A percentile compares a stretch with the other conserved stretches of the same genome.
Evolutionary conservation across 1,140 invertebrate genomes (phyloP).

Genomic region (Drosophila varians): DNA sequence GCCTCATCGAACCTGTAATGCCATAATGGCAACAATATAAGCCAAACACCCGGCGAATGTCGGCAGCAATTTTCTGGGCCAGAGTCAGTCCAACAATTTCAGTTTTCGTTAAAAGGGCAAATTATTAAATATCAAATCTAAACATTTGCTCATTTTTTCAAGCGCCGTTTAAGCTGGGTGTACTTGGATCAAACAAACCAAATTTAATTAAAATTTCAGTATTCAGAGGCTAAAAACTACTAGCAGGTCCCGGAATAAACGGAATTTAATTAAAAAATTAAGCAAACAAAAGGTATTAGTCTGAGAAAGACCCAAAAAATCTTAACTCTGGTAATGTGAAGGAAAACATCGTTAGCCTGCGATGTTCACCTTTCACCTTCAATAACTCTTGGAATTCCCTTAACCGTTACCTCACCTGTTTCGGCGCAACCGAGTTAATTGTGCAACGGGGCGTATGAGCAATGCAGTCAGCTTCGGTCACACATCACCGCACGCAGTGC

Average conservation of each 20-base stretch:
- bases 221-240: neutral
- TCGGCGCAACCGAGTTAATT: slow-evolving; percentile 56
- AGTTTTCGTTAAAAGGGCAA: slow-evolving; percentile 54
- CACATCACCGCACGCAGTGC: slow-evolving; percentile 29
- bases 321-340: neutral
- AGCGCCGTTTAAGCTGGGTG: slow-evolving; percentile 31
- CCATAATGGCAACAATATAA: slow-evolving; percentile 18
- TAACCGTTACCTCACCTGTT: slow-evolving; percentile 42
- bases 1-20: slow-evolving; percentile 22
- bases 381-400: slow-evolving; percentile 4
- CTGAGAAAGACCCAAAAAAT: neutral
- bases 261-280: neutral
- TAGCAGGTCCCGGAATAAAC: neutral
- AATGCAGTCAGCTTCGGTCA: slow-evolving; percentile 58
- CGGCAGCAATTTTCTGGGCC: slow-evolving; percentile 30
- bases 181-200: slow-evolving; percentile 59
- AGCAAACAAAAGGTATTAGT: too few relatives aligned
- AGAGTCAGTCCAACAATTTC: slow-evolving; percentile 56
- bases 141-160: slow-evolving; percentile 36
- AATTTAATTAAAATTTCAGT: slow-evolving; percentile 21
- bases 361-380: neutral
- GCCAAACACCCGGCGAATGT: slow-evolving; percentile 1
- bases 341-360: neutral
- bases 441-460: slow-evolving; percentile 67
- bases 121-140: slow-evolving; percentile 66